Conservation (phyloP, 2,113 vertebrate genomes). For the Siphamia tubifer region DNA sequence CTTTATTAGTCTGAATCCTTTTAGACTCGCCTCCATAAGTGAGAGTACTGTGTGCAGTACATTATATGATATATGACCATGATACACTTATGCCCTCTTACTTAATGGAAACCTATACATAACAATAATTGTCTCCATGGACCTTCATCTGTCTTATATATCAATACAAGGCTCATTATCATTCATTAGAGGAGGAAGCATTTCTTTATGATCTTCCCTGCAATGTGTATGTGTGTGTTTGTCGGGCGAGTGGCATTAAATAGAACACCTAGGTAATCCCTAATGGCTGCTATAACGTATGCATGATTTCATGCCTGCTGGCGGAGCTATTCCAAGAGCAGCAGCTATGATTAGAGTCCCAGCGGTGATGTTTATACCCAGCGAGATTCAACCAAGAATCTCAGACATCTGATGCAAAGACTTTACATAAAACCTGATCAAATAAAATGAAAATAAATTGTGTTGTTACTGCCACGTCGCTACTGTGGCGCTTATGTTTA, state of each 20-base stretch:
- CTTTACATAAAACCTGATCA: slow-evolving; percentile 50
- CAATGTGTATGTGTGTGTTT: slow-evolving; percentile 10
- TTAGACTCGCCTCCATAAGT: not conserved
- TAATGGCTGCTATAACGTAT: slow-evolving; percentile 71
- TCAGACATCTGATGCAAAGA: slow-evolving; percentile 43
- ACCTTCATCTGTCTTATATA: slow-evolving; percentile 26
- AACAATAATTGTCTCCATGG: slow-evolving; percentile 21
- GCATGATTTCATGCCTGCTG: slow-evolving; percentile 74
- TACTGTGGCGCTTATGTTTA: slow-evolving; percentile 20
- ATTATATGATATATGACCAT: not conserved
- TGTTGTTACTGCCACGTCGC: slow-evolving; percentile 9
- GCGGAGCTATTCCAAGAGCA: slow-evolving; percentile 75
- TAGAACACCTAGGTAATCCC: slow-evolving; percentile 71
- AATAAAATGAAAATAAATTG: slow-evolving; percentile 39
- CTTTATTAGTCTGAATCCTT: not conserved
- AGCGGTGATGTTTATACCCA: slow-evolving; percentile 60
- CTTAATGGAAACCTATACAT: not conserved
- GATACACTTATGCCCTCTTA: not conserved
- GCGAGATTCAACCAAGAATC: slow-evolving; percentile 47
- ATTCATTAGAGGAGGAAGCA: slow-evolving; percentile 25
- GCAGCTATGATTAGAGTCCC: slow-evolving; percentile 69
- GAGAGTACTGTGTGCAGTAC: not conserved
- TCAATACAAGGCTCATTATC: slow-evolving; percentile 37
- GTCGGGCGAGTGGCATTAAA: slow-evolving; percentile 50
- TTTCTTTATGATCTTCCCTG: slow-evolving; percentile 43